Conservation (phyloP, 2,888 invertebrate genomes). For the Malthinus flaveolus region DNA sequence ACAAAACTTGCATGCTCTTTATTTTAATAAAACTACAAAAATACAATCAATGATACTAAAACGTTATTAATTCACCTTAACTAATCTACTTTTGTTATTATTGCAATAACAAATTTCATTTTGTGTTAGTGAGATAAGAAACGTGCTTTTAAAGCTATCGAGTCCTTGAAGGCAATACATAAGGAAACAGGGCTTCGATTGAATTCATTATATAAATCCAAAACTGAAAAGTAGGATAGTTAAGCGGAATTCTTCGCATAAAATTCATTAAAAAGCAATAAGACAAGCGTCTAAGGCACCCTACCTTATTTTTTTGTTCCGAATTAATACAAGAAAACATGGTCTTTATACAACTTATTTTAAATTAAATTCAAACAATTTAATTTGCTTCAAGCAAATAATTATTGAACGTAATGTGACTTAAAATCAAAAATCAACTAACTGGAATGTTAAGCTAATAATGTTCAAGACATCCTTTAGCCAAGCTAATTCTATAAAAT, state of each 20-base stretch:
- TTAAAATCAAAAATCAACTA: constrained; percentile 15
- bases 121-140: constrained; percentile 19
- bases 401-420: neutral
- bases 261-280: neutral
- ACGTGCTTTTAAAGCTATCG: constrained; percentile 19
- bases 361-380: no score
- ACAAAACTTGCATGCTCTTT: constrained; percentile 45
- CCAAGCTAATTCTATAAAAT: constrained; percentile 15
- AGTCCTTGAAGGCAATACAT: neutral
- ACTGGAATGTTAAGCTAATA: constrained; percentile 22
- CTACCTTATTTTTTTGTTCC: constrained; percentile 32
- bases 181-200: constrained; percentile 19
- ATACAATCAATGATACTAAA: no score
- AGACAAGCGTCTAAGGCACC: constrained; percentile 4
- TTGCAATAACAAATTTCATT: constrained; percentile 41
- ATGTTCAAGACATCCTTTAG: constrained; percentile 7
- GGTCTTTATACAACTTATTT: neutral
- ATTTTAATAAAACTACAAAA: constrained; percentile 27
- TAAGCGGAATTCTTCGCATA: neutral
- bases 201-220: constrained; percentile 23
- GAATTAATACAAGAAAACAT: constrained; percentile 38
- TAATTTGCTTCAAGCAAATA: no score
- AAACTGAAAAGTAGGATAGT: constrained; percentile 24
- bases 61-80: no score
- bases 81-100: constrained; percentile 7